Percentiles rank a stretch among this genome's conserved stretches.
phyloP scores from a whole-genome alignment of 2,113 vertebrate species.

The Passer domesticus region DNA sequence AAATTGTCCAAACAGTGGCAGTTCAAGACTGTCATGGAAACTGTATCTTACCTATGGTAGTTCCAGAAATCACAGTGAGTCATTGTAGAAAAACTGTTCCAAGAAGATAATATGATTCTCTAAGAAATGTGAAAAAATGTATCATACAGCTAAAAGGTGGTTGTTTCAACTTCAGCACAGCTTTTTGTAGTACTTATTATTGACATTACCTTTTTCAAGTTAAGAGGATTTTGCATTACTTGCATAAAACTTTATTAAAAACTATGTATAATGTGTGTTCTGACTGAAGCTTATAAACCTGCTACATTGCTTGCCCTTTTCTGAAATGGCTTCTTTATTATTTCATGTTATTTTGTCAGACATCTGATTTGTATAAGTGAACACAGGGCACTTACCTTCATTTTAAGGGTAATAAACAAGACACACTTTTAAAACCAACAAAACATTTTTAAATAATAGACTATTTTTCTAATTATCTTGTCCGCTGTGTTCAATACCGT shows the following conservation, averaged over 20 bases:
- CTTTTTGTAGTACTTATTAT: not conserved
- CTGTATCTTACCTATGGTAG: not conserved
- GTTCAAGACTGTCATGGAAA: not conserved
- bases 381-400: not conserved
- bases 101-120: not conserved
- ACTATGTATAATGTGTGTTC: not conserved
- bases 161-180: not conserved
- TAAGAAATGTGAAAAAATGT: not conserved
- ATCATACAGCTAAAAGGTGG: not conserved
- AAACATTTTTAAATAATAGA: slow-evolving; percentile 3
- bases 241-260: slow-evolving; percentile 49
- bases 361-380: slow-evolving; percentile 23
- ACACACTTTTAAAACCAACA: not conserved
- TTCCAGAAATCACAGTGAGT: not conserved
- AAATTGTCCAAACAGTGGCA: not conserved
- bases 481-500: not conserved
- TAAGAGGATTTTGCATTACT: not conserved
- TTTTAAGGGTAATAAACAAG: slow-evolving; percentile 44
- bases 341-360: slow-evolving; percentile 29
- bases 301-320: slow-evolving; percentile 30
- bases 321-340: slow-evolving; percentile 28
- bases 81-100: not conserved
- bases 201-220: not conserved
- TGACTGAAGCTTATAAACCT: slow-evolving; percentile 10
- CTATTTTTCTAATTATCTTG: slow-evolving; percentile 49